phyloP scores from a whole-genome alignment of 2,797 vertebrate genomes.

The Scyliorhinus canicula region DNA sequence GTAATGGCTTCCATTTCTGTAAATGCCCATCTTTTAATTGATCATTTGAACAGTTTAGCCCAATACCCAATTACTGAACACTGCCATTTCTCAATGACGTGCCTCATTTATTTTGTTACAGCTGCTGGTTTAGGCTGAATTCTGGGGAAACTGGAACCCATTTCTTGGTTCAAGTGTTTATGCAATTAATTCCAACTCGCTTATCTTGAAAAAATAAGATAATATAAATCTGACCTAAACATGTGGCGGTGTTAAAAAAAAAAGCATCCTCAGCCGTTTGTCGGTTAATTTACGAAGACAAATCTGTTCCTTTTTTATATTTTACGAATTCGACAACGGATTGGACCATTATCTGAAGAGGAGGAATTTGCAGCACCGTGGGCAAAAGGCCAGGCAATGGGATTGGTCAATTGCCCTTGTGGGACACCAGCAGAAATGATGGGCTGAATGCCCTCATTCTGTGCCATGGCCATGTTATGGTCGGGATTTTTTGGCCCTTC shows the following conservation, averaged over 20 bases:
- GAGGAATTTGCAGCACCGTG: not conserved
- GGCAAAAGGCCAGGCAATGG: not conserved
- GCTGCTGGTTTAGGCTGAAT: not conserved
- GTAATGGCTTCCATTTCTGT: not conserved
- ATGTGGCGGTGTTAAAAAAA: not conserved
- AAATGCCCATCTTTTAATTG: conserved; percentile 23
- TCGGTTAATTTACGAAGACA: not conserved
- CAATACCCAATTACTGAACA: not conserved
- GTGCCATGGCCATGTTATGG: not conserved
- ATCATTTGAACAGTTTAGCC: not conserved
- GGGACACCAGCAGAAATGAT: too few relatives aligned
- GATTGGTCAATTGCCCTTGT: not conserved
- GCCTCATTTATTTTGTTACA: not conserved
- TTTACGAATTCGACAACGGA: not conserved
- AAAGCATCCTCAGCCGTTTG: not conserved
- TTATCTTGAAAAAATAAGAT: not conserved
- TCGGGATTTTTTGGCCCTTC: too few relatives aligned
- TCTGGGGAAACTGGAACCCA: not conserved
- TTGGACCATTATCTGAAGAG: not conserved
- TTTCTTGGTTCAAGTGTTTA: not conserved
- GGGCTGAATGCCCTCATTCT: too few relatives aligned
- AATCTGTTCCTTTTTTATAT: not conserved
- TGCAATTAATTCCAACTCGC: not conserved
- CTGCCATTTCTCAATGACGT: not conserved
- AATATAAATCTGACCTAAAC: not conserved